phyloP scores from a whole-genome alignment of 2,797 vertebrate genomes.

The Myoxocephalus aenaeus region DNA sequence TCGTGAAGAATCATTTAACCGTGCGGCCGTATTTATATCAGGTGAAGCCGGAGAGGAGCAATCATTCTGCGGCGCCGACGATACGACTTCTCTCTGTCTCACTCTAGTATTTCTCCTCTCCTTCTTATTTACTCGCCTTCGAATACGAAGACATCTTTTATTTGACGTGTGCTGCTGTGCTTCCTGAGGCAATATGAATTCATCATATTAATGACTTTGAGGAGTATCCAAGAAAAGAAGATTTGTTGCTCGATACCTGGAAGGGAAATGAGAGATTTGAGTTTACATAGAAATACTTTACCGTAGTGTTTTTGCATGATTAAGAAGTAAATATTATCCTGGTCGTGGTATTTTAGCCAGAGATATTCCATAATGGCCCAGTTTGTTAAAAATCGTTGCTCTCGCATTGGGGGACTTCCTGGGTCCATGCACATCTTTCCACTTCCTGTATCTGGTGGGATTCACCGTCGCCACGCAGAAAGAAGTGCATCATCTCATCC shows the following conservation, averaged over 20 bases:
- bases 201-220: constrained; percentile 65
- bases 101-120: constrained; percentile 60
- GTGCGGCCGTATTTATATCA: constrained; percentile 54
- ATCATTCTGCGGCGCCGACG: constrained; percentile 51
- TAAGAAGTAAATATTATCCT: background rate
- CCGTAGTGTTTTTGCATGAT: background rate
- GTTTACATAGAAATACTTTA: constrained; percentile 11
- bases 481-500: no score
- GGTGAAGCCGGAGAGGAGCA: constrained; percentile 10
- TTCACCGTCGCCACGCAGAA: background rate
- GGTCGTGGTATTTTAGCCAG: background rate
- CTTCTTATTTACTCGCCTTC: constrained; percentile 53
- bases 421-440: background rate
- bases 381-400: background rate
- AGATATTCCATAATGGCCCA: background rate
- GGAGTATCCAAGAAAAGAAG: constrained; percentile 58
- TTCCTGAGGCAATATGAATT: constrained; percentile 42
- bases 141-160: constrained; percentile 46
- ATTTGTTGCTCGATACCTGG: constrained; percentile 49
- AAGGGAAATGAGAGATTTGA: constrained; percentile 22
- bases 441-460: background rate
- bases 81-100: constrained; percentile 54
- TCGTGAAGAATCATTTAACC: constrained; percentile 44
- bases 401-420: background rate
- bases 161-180: constrained; percentile 48